phyloP scores from a whole-genome alignment of 2,797 vertebrate genomes.

The Galaxias olidus region DNA sequence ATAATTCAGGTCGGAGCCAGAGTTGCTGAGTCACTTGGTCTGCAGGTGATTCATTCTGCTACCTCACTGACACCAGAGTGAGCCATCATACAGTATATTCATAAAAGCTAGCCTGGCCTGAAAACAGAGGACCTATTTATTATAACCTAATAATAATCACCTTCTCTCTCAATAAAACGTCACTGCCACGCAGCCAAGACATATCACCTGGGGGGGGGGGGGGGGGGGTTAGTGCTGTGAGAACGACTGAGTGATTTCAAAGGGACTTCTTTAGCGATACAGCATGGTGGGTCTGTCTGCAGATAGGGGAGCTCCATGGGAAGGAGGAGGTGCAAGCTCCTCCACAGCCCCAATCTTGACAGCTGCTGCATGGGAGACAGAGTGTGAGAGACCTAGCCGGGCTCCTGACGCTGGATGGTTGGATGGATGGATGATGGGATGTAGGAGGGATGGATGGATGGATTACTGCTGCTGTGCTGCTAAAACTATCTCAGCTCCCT shows the following conservation, averaged over 20 bases:
- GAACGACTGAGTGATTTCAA: constrained; percentile 10
- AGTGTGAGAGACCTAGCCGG: constrained; percentile 1
- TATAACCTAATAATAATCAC: no score
- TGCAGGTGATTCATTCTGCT: constrained; percentile 1
- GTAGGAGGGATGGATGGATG: no score
- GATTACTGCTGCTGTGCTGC: no score
- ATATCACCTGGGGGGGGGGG: constrained; percentile 9
- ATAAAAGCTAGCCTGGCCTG: no score
- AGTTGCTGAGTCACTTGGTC: constrained; percentile 46
- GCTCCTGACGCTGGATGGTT: no score
- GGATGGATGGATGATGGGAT: no score
- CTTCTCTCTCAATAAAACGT: constrained; percentile 20
- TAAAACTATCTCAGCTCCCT: no score
- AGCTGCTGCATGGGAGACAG: constrained; percentile 49
- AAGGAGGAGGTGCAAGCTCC: constrained; percentile 31
- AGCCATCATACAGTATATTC: not conserved
- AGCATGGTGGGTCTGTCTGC: constrained; percentile 20
- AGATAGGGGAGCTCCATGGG: constrained; percentile 35
- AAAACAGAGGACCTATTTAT: no score
- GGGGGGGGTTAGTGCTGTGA: not conserved
- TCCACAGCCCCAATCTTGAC: constrained; percentile 23
- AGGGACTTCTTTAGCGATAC: constrained; percentile 1
- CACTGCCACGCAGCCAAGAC: constrained; percentile 16
- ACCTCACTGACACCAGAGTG: constrained; percentile 1
- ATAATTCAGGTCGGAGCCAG: constrained; percentile 40